Conservation (phyloP, 2,888 invertebrate genomes). For the Leucophenga maculata region DNA sequence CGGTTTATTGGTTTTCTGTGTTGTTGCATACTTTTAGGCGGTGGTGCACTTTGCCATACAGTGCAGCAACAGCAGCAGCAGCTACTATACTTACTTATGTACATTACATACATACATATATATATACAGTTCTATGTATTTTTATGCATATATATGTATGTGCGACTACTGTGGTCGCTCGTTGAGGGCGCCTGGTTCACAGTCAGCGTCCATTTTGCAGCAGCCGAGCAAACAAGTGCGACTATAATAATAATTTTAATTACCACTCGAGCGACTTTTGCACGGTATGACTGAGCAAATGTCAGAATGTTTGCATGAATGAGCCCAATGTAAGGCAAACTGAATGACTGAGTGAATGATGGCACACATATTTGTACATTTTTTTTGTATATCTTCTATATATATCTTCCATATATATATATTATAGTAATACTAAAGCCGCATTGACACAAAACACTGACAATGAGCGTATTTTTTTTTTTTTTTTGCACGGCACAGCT, state of each 20-base stretch:
- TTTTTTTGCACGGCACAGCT: constrained; percentile 30
- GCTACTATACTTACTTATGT: too few relatives aligned
- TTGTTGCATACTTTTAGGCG: too few relatives aligned
- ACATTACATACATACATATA: too few relatives aligned
- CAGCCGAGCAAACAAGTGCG: constrained; percentile 34
- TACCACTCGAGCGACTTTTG: constrained; percentile 54
- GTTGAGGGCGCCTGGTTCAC: not conserved
- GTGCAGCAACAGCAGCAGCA: too few relatives aligned
- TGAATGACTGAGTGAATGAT: constrained; percentile 31
- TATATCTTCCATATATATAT: constrained; percentile 9
- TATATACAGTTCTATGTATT: too few relatives aligned
- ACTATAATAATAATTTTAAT: constrained; percentile 59
- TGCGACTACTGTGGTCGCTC: not conserved
- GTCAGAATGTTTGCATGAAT: constrained; percentile 13
- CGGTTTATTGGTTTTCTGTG: too few relatives aligned
- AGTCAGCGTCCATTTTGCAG: not conserved
- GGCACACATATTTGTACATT: constrained; percentile 31
- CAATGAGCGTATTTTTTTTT: constrained; percentile 45
- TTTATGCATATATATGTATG: too few relatives aligned
- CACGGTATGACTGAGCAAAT: constrained; percentile 20
- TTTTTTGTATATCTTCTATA: not conserved
- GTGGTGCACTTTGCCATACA: too few relatives aligned
- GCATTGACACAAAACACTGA: constrained; percentile 45
- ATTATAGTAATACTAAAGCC: constrained; percentile 33
- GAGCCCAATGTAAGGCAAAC: constrained; percentile 23